Evolutionary conservation across 2,797 vertebrate species (phyloP).

Genomic region (Mergus octosetaceus): DNA sequence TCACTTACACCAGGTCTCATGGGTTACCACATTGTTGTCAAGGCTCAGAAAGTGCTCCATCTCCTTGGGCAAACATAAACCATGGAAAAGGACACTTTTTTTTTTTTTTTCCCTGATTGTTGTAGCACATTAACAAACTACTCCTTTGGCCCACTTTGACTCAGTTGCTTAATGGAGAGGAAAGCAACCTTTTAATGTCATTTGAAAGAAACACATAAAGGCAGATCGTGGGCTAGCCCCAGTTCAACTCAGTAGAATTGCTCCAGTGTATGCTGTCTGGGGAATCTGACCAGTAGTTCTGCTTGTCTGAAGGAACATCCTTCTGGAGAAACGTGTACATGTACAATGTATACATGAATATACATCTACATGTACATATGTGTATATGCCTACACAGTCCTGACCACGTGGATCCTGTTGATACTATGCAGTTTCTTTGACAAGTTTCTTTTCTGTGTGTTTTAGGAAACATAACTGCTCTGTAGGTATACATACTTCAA

Average conservation of each 20-base stretch:
- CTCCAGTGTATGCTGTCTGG: neutral
- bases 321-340: neutral
- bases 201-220: neutral
- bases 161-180: neutral
- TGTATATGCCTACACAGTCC: neutral
- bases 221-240: neutral
- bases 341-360: neutral
- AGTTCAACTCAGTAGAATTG: neutral
- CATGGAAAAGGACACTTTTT: neutral
- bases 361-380: accelerated
- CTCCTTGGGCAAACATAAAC: neutral
- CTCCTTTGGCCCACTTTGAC: neutral
- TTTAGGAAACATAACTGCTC: neutral
- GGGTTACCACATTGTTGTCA: neutral
- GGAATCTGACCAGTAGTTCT: neutral
- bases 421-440: neutral
- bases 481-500: neutral
- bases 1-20: neutral
- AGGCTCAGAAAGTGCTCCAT: neutral
- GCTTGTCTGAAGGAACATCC: neutral
- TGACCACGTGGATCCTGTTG: neutral
- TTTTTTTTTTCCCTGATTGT: neutral
- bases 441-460: neutral
- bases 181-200: neutral
- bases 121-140: neutral